Evolutionary conservation across 1,140 invertebrate species (phyloP).

Genomic region (Drosophila murphyi): DNA sequence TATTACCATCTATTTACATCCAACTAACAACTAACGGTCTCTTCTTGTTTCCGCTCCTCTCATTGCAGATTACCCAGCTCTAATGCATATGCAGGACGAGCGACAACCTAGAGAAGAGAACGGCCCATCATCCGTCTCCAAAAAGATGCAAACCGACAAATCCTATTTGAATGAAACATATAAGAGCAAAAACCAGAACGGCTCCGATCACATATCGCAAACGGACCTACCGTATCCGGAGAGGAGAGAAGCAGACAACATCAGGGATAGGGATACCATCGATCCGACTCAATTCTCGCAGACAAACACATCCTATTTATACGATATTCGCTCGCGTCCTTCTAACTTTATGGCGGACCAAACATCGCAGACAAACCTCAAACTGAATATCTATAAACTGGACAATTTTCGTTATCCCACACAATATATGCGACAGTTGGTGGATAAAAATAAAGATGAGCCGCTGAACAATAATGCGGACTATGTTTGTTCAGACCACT

Average conservation of each 20-base stretch:
- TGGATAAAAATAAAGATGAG: neutral
- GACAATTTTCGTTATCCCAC: slow-evolving; percentile 41
- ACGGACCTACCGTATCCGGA: slow-evolving; percentile 1
- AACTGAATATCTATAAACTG: neutral
- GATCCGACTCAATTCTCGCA: slow-evolving; percentile 40
- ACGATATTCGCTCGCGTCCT: neutral
- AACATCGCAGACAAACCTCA: slow-evolving; percentile 15
- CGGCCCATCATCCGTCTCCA: slow-evolving; percentile 31
- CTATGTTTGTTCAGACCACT: too few species aligned
- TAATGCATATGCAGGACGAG: slow-evolving; percentile 67
- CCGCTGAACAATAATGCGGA: too few species aligned
- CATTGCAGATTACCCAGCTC: slow-evolving; percentile 60
- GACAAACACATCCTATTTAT: slow-evolving; percentile 48
- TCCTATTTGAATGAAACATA: slow-evolving; percentile 38
- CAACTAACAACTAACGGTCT: slow-evolving; percentile 23
- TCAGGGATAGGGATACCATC: too few species aligned
- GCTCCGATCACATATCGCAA: neutral
- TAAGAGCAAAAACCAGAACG: slow-evolving; percentile 1
- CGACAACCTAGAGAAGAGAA: slow-evolving; percentile 26
- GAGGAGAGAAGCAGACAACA: neutral
- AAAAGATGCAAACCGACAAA: slow-evolving; percentile 48
- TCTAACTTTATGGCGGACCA: neutral
- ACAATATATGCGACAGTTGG: neutral
- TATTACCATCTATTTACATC: slow-evolving; percentile 8
- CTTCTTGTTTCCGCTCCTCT: slow-evolving; percentile 2